Conservation (phyloP, 2,113 vertebrate species). For the Turnix velox region DNA sequence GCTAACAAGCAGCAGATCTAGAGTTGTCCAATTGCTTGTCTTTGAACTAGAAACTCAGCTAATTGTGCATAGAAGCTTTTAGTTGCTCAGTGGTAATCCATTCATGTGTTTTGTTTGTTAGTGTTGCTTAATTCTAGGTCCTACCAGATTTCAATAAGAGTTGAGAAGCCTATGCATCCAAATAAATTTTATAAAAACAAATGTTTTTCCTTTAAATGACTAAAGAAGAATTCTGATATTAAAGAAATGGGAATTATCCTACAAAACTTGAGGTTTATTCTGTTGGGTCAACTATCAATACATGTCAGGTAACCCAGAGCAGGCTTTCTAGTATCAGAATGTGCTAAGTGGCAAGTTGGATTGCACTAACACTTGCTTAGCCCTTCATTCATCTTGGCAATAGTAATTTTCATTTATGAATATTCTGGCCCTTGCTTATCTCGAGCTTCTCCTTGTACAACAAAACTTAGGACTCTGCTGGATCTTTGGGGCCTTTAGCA, state of each 20-base stretch:
- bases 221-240: neutral
- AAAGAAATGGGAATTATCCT: neutral
- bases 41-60: neutral
- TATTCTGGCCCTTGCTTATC: neutral
- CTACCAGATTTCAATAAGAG: neutral
- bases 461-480: neutral
- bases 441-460: neutral
- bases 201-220: neutral
- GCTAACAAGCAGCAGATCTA: neutral
- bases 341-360: neutral
- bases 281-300: neutral
- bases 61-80: neutral
- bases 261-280: neutral
- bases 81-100: neutral
- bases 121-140: neutral
- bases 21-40: rapidly evolving
- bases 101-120: neutral
- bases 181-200: neutral
- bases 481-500: neutral
- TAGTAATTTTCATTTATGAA: neutral
- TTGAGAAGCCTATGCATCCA: neutral
- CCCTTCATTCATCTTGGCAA: neutral
- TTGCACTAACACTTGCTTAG: neutral
- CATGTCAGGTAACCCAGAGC: neutral
- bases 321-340: neutral